Conservation (phyloP, 2,888 invertebrate species). For the Ditylenchus weischeri region DNA sequence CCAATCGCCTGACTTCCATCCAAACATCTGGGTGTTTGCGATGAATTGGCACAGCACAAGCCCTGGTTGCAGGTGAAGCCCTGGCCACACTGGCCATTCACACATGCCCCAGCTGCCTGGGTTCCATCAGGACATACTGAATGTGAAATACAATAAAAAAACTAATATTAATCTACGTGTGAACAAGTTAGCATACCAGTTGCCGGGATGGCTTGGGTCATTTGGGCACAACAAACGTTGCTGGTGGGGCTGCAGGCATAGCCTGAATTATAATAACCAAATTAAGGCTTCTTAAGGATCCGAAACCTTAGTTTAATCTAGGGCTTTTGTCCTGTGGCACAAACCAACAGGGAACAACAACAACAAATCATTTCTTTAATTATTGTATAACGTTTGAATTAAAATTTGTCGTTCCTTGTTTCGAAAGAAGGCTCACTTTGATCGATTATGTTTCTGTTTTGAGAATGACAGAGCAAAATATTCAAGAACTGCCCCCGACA, state of each 20-base stretch:
- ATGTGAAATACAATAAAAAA: constrained; percentile 10
- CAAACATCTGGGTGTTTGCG: constrained; percentile 48
- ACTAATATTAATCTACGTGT: neutral
- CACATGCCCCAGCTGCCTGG: constrained; percentile 58
- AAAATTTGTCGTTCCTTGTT: too few relatives aligned
- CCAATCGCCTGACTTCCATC: constrained; percentile 48
- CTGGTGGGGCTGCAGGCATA: constrained; percentile 10
- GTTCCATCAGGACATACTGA: constrained; percentile 57
- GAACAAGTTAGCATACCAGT: constrained; percentile 15
- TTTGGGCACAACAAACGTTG: constrained; percentile 25
- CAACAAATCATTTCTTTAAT: too few relatives aligned
- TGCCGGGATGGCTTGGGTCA: constrained; percentile 22
- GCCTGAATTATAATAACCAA: neutral
- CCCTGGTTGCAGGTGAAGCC: constrained; percentile 58
- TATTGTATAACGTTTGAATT: too few relatives aligned
- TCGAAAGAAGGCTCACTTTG: too few relatives aligned
- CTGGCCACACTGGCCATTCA: constrained; percentile 56
- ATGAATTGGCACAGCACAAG: constrained; percentile 55
- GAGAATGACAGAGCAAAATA: too few relatives aligned
- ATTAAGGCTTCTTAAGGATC: too few relatives aligned
- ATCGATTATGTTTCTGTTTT: too few relatives aligned
- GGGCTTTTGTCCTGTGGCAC: too few relatives aligned
- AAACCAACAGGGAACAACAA: too few relatives aligned
- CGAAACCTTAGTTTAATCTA: too few relatives aligned
- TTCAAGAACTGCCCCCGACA: too few relatives aligned